Percentiles rank a stretch among this genome's conserved stretches.
These are phyloP conservation scores for Muscicapa comitata DNA, from an alignment of 2,797 vertebrate species.

Conservation along the genomic window DNA sequence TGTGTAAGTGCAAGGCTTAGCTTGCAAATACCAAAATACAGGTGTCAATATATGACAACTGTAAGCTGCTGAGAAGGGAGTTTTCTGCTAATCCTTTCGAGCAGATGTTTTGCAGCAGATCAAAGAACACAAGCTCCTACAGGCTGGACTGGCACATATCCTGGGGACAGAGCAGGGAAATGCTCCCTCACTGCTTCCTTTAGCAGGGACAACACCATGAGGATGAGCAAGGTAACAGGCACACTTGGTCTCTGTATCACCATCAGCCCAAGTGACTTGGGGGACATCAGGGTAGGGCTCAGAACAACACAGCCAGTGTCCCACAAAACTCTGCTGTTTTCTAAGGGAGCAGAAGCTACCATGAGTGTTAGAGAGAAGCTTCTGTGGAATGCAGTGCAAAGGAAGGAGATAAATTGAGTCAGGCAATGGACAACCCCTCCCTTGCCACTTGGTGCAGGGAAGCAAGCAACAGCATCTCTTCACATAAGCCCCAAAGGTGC, in stretches of 20 bases:
- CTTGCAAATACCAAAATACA: constrained; percentile 59
- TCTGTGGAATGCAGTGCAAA: background rate
- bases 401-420: background rate
- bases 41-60: constrained; percentile 48
- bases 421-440: background rate
- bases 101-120: constrained; percentile 39
- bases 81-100: constrained; percentile 43
- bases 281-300: background rate
- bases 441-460: background rate
- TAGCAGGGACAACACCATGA: background rate
- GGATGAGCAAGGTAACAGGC: background rate
- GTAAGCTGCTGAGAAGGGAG: constrained; percentile 49
- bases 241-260: accelerated
- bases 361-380: background rate
- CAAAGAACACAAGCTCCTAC: constrained; percentile 30
- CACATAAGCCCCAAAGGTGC: background rate
- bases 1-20: constrained; percentile 51
- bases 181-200: accelerated
- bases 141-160: background rate
- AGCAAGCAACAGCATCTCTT: background rate
- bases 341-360: background rate
- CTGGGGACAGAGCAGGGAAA: background rate
- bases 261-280: background rate
- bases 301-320: background rate
- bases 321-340: background rate